phyloP scores from a whole-genome alignment of 2,797 vertebrate species.

The Argya squamiceps region DNA sequence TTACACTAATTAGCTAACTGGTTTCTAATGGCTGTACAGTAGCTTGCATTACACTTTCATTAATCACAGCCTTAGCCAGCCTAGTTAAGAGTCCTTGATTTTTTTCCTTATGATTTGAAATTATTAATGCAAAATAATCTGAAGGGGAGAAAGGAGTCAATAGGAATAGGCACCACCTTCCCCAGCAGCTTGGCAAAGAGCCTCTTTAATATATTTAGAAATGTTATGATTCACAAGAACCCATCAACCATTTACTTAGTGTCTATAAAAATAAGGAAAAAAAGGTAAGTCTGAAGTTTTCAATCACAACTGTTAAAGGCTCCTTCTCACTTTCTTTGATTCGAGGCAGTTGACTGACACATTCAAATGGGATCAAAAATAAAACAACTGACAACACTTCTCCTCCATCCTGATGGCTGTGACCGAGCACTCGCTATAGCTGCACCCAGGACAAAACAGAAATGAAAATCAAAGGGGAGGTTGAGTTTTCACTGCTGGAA shows the following conservation, averaged over 20 bases:
- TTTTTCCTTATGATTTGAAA: background rate
- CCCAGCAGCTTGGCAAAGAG: background rate
- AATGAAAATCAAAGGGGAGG: conserved; percentile 32
- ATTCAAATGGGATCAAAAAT: conserved; percentile 53
- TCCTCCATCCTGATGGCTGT: conserved; percentile 22
- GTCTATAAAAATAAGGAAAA: background rate
- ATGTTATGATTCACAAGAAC: background rate
- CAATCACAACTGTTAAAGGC: conserved; percentile 36
- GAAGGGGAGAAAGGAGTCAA: background rate
- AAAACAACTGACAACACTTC: conserved; percentile 30
- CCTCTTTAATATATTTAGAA: background rate
- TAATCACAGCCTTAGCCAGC: background rate
- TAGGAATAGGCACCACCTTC: background rate
- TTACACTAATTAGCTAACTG: conserved; percentile 39
- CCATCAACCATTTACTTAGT: background rate
- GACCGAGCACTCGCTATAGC: background rate
- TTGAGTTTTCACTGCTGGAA: background rate
- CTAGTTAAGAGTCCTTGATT: background rate
- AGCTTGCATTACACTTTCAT: background rate
- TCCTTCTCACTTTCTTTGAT: conserved; percentile 53
- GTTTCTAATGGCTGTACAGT: background rate
- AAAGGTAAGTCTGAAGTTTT: conserved; percentile 1
- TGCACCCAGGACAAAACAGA: background rate
- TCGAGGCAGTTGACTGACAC: conserved; percentile 16
- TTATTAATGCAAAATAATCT: conserved; percentile 16